Evolutionary conservation across 2,797 vertebrate genomes (phyloP), one percentile per base, ranked within the genome.

Genomic region (Steatocranus sp.): DNA sequence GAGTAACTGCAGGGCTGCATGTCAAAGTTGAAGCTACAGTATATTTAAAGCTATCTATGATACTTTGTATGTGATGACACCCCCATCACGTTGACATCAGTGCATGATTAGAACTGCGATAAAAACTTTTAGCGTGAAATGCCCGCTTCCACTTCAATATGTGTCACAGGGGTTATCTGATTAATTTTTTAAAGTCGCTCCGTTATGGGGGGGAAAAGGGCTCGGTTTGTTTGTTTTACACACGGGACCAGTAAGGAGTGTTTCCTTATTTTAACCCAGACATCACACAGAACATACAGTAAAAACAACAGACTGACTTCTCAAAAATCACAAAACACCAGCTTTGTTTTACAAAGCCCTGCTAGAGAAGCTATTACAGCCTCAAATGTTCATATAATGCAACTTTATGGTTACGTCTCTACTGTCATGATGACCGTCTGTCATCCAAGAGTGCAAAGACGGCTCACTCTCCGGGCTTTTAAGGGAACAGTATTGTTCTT

Each of bases 241-340:
- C 61, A 23, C 1, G 1, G 32, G 4, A 9, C 34, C n/a, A 63
- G 3, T 38, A 0, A n/a, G 0, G 58, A 63, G 58, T 36, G 58
- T 63, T 36, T 61, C 61, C 61, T 38, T 38, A 0, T 66, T 66
- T 66, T 66, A 0, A 14, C 7, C 7, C 61, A 14, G n/a, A 38
- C 34, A 15, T 3, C 61, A 38, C 61, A 6, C 34, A 38, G 2
- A 23, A 23, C n/a, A 34, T 61, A 1, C 7, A 66, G 32, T n/a
- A 5, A 38, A 20, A 63, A 38, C 34, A 36, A 63, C 34, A 56
- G 1, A 17, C 5, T 10, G 15, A 56, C 8, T 30, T 56, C 54
- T 56, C 27, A 30, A 17, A 56, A 56, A 10, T 56, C 27, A 23
- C 58, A 14, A 23, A 63, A 38, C 34, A 0, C 34, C 34, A 63